A percentile compares a stretch with the other conserved stretches of the same genome.
Evolutionary conservation across 37 sponge, comb jelly and placozoan genomes (phyloP).

Genomic region (Haliclona indistincta): DNA sequence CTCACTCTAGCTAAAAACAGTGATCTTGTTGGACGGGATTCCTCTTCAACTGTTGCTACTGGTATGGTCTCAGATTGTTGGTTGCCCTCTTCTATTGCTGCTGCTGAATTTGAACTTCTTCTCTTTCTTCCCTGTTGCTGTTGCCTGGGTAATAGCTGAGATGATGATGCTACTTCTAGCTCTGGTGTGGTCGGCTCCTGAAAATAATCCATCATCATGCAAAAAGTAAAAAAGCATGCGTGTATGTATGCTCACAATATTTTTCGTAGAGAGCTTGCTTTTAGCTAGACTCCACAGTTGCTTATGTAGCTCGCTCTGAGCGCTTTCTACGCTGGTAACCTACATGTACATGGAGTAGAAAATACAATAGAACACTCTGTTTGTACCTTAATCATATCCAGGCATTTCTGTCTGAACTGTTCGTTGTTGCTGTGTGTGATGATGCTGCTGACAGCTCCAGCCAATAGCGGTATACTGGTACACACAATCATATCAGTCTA

Average conservation of each 20-base stretch:
- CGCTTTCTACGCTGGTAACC: neutral
- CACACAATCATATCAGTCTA: conserved; percentile 8
- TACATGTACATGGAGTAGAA: neutral
- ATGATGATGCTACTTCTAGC: neutral
- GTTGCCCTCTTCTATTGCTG: neutral
- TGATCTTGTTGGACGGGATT: too few species aligned
- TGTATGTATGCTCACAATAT: neutral
- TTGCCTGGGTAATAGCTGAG: neutral
- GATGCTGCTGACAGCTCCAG: conserved; percentile 55
- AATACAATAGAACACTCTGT: neutral
- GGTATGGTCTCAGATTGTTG: too few species aligned
- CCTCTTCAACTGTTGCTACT: too few species aligned
- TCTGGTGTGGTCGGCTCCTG: conserved; percentile 36
- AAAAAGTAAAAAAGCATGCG: neutral
- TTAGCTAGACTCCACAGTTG: conserved; percentile 8
- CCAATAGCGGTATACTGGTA: conserved; percentile 16
- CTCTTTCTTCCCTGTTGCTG: neutral
- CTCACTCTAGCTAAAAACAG: too few species aligned
- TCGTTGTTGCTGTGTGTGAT: conserved; percentile 19
- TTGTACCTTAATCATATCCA: conserved; percentile 9
- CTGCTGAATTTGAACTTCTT: neutral
- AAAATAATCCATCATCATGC: neutral
- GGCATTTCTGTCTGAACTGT: conserved; percentile 19
- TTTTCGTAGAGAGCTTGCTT: neutral
- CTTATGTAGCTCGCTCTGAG: neutral